Base-by-base conservation (phyloP, 1,140 invertebrate genomes). In the Nixonia krombeini region DNA sequence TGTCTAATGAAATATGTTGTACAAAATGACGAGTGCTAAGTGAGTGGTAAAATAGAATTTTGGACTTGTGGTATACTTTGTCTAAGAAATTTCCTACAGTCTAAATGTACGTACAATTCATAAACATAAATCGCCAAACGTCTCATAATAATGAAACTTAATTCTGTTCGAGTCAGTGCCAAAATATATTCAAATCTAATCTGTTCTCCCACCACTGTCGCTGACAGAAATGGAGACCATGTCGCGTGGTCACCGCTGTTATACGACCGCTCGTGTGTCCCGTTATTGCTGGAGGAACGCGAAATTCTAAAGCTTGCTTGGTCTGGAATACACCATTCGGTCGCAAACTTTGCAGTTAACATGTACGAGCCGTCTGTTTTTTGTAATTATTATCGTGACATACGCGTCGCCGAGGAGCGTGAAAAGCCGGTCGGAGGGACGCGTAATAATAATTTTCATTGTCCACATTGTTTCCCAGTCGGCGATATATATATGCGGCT, bases 141-240 rank as follows among this genome's bases (percentile, higher is more conserved):
- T n/a, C n/a, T 16, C 3, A 4, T 31, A 31, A 31, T n/a, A 10
- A 31, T 10, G 29, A 5, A 13, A 37, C 15, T 12, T 5, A 4
- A 37, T 37, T 37, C 17, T 33, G 13, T 9, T 33, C 9, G 29
- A 4, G 25, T 26, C 9, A 33, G 21, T 31, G 18, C n/a, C 29
- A 45, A 50, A 51, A 51, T 59, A 51, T 38, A 51, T 51, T 59
- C 45, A 59, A 59, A 50, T 59, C 41, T 45, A 59, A 59, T 59
- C 51, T 51, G 47, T 50, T 59, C 45, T 44, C 51, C 29, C 31
- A 33, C 25, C 29, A 13, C 63, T 71, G 63, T 50, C 50, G 64
- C 44, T 64, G 70, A 62, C 59, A 59, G 57, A 64, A 68, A 72
- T 72, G 64, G 64, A 68, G 41, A 53, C 31, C 28, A 57, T 53